Evolutionary conservation across 2,888 invertebrate genomes (phyloP).

Genomic region (Carterocephalus palaemon): DNA sequence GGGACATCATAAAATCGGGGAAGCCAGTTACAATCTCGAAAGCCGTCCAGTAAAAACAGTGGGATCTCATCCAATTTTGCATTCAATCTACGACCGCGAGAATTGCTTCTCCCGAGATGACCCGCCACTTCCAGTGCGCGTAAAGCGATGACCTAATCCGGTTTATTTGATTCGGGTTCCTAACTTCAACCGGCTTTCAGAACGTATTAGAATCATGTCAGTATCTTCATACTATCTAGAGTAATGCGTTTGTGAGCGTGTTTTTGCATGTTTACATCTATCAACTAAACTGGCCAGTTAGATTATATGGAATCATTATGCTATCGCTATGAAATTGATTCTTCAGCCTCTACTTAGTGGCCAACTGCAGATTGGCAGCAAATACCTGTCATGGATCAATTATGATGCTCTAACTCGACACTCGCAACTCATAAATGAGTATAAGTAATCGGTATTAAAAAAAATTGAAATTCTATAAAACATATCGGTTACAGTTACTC

Average conservation of each 20-base stretch:
- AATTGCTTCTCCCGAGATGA: conserved; percentile 75
- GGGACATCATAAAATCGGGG: conserved; percentile 64
- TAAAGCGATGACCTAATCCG: conserved; percentile 77
- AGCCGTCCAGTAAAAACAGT: conserved; percentile 72
- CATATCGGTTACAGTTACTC: too few relatives aligned
- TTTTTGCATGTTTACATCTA: too few relatives aligned
- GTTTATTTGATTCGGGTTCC: conserved; percentile 75
- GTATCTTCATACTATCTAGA: background rate
- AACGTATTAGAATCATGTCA: conserved; percentile 44
- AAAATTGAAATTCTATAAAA: too few relatives aligned
- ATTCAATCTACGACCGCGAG: conserved; percentile 77
- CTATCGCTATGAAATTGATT: too few relatives aligned
- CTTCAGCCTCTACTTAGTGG: too few relatives aligned
- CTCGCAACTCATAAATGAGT: too few relatives aligned
- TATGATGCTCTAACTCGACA: too few relatives aligned
- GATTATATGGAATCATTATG: too few relatives aligned
- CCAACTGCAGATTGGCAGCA: too few relatives aligned
- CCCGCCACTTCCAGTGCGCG: conserved; percentile 70
- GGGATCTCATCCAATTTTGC: conserved; percentile 77
- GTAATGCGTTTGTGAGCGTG: background rate
- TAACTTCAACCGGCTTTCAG: conserved; percentile 64
- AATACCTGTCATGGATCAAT: too few relatives aligned
- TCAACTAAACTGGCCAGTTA: too few relatives aligned
- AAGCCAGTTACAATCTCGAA: conserved; percentile 55
- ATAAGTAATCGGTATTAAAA: too few relatives aligned